Evolutionary conservation across 2,888 invertebrate species (phyloP).

Genomic region (Hydropsyche betteni): DNA sequence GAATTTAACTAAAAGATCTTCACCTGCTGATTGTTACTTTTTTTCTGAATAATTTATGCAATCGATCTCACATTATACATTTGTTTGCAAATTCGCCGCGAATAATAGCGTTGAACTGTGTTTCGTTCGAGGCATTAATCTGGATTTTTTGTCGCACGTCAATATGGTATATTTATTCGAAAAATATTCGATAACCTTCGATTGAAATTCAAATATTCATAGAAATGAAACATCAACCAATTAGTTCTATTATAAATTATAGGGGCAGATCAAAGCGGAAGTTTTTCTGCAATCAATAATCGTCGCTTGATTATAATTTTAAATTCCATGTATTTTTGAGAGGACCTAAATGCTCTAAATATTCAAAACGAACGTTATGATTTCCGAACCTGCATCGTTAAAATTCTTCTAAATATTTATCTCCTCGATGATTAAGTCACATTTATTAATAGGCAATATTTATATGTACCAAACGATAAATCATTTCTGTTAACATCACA

Average conservation of each 20-base stretch:
- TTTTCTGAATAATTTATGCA: neutral
- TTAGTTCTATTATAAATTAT: conserved; percentile 26
- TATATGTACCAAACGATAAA: too few relatives aligned
- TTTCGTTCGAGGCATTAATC: neutral
- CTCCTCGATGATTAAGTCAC: too few relatives aligned
- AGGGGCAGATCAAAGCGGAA: conserved; percentile 1
- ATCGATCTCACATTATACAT: neutral
- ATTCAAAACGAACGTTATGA: too few relatives aligned
- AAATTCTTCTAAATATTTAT: too few relatives aligned
- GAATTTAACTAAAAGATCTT: too few relatives aligned
- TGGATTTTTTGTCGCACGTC: conserved; percentile 9
- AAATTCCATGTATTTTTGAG: neutral
- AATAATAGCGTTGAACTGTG: neutral
- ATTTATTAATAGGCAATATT: too few relatives aligned
- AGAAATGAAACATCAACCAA: conserved; percentile 15
- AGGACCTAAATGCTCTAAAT: too few relatives aligned
- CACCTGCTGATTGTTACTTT: neutral
- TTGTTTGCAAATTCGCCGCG: neutral
- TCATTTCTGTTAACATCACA: too few relatives aligned
- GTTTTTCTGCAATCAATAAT: conserved; percentile 9
- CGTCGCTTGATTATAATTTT: conserved; percentile 15
- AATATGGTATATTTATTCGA: neutral
- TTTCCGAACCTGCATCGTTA: too few relatives aligned
- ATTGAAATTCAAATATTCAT: conserved; percentile 23
- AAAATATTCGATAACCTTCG: neutral